Evolutionary conservation across 2,888 invertebrate genomes (phyloP).

Genomic region (Thumatha senex): DNA sequence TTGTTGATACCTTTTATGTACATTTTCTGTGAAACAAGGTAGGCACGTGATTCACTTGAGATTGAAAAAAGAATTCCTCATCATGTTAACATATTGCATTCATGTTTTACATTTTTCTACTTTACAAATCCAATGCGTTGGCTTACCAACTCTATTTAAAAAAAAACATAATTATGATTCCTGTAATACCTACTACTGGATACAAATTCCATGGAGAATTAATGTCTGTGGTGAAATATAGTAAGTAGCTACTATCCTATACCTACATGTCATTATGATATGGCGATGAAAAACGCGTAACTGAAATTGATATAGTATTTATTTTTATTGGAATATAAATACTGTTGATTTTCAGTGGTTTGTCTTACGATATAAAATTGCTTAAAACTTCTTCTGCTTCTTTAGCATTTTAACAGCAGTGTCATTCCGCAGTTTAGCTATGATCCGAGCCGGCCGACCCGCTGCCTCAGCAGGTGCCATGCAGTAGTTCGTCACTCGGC

Average conservation of each 20-base stretch:
- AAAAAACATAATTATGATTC: constrained; percentile 19
- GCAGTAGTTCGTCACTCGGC: no score
- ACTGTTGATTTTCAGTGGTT: no score
- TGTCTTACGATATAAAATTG: constrained; percentile 14
- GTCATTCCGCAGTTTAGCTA: no score
- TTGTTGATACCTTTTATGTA: constrained; percentile 48
- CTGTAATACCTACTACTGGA: constrained; percentile 14
- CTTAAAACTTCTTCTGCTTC: neutral
- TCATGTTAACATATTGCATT: constrained; percentile 67
- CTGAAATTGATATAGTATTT: no score
- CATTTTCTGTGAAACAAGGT: constrained; percentile 63
- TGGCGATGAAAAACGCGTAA: no score
- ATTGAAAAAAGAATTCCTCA: constrained; percentile 63
- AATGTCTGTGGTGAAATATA: constrained; percentile 4
- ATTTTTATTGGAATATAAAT: no score
- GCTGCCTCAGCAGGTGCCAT: no score
- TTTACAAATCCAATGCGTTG: constrained; percentile 30
- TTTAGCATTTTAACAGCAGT: neutral
- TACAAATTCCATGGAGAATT: constrained; percentile 24
- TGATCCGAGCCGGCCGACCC: no score
- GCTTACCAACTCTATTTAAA: constrained; percentile 21
- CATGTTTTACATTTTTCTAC: constrained; percentile 58
- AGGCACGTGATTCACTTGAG: constrained; percentile 60
- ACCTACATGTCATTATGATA: constrained; percentile 22
- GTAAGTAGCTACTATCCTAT: constrained; percentile 3